Evolutionary conservation across 2,113 vertebrate species (phyloP).

Genomic region (Rhinogobius similis): DNA sequence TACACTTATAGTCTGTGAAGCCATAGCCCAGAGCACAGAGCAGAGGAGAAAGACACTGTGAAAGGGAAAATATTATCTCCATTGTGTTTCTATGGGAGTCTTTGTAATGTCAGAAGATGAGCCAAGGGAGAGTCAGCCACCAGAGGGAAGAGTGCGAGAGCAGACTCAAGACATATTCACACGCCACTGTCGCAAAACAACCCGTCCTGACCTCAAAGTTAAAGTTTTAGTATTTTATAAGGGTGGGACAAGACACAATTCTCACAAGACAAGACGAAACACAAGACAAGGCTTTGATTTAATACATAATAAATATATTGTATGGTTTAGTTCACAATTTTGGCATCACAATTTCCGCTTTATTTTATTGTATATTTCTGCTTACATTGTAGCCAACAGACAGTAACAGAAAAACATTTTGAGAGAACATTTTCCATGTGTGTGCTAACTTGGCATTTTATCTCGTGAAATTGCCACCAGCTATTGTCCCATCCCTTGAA

Average conservation of each 20-base stretch:
- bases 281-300: no score
- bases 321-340: neutral
- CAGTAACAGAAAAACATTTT: no score
- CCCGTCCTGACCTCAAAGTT: constrained; percentile 20
- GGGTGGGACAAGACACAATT: no score
- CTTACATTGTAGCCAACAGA: no score
- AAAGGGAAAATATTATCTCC: constrained; percentile 71
- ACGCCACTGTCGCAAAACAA: constrained; percentile 30
- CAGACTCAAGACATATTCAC: neutral
- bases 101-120: constrained; percentile 78
- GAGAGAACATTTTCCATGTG: no score
- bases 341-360: no score
- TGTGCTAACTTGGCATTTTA: no score
- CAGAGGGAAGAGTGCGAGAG: constrained; percentile 38
- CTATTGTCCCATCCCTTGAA: neutral
- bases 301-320: no score
- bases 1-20: constrained; percentile 63
- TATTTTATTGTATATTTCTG: no score
- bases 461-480: no score
- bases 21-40: constrained; percentile 68
- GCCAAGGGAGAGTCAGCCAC: constrained; percentile 63
- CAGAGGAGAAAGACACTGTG: constrained; percentile 64
- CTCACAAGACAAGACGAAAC: no score
- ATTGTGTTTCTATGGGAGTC: constrained; percentile 67
- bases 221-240: neutral